Evolutionary conservation across 2,888 invertebrate genomes (phyloP), one percentile per base, ranked within the genome.

Genomic region (Pilophorus perplexus): DNA sequence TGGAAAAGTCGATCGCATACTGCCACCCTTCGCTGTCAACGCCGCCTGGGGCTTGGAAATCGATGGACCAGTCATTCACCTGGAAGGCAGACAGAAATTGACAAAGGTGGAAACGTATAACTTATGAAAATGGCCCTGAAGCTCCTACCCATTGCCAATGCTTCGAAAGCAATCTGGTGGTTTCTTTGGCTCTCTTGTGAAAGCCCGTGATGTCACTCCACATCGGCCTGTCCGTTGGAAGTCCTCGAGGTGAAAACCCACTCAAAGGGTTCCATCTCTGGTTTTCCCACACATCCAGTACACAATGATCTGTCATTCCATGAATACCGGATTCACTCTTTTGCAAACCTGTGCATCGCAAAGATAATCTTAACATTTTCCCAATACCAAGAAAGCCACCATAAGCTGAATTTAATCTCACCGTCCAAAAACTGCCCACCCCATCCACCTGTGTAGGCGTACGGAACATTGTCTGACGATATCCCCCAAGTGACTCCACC

Each of bases 21-120:
- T 95, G 95, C 95, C 95, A 95, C 1, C 95, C 95, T 71, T 93
- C 91, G 67, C 84, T 83, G 77, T 95, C 94, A 0, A 90, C 91
- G 1, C 93, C 94, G 1, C 92, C 93, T 0, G 90, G 88, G 6
- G 90, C 88, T 75, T 89, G 88, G 75, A 89, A 93, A 78, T 95
- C 95, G n/a, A 93, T 83, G 76, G 88, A 84, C 95, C 95, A 95
- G 75, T 94, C 94, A 0, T 90, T 88, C 69, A 87, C 82, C 86
- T 86, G 66, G 12, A 22, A n/a, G 2, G 14, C 16, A 42, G n/a
- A 14, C 8, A 42, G 42, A 42, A 5, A 14, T 42, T 42, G 42
- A 8, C 14, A 33, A 33, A 33, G 33, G 33, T 8, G 33, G 12
- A n/a, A n/a, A n/a, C n/a, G n/a, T n/a, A n/a, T n/a, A n/a, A n/a